phyloP scores from a whole-genome alignment of 2,797 vertebrate species.

The Eulemur mongoz region DNA sequence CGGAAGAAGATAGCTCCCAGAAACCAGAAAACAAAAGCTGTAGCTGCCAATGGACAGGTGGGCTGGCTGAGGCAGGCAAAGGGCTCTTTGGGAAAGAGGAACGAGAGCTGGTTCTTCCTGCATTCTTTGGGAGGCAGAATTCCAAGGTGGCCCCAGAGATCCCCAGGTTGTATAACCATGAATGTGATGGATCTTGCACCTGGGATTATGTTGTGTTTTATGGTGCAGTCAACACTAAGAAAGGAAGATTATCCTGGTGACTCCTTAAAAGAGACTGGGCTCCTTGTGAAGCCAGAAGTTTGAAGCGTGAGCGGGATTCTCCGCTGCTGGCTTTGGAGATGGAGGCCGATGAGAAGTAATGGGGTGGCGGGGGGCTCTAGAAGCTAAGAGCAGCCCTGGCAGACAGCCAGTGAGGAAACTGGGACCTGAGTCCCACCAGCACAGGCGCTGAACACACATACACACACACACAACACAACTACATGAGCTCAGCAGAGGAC shows the following conservation, averaged over 20 bases:
- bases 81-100: neutral
- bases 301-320: neutral
- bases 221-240: neutral
- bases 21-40: neutral
- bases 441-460: neutral
- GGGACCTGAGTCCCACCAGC: no score
- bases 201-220: no score
- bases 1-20: neutral
- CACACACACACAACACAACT: neutral
- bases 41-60: neutral
- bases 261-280: neutral
- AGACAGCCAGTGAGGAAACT: rapidly evolving
- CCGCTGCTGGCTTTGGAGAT: neutral
- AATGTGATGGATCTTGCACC: neutral
- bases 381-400: neutral
- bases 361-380: neutral
- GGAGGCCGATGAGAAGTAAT: neutral
- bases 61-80: neutral
- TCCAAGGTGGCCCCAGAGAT: neutral
- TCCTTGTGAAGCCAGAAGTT: neutral
- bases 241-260: neutral
- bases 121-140: neutral
- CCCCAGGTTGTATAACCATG: no score
- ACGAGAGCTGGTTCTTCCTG: neutral
- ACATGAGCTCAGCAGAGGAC: neutral